Evolutionary conservation across 2,888 invertebrate species (phyloP).

Genomic region (Pinctada fucata): DNA sequence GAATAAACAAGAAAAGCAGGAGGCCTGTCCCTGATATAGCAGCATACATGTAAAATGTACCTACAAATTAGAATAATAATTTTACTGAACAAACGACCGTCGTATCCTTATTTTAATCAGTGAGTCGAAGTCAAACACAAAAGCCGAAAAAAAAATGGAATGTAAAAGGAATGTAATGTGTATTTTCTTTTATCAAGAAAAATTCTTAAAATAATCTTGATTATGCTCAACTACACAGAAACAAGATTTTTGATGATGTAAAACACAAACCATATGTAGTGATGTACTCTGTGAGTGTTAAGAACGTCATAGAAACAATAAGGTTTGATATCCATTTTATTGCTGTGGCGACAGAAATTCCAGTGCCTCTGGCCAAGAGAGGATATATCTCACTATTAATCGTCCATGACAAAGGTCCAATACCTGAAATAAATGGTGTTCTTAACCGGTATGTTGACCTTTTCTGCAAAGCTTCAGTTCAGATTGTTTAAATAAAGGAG

Average conservation of each 20-base stretch:
- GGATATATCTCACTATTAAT: background rate
- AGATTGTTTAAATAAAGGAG: too few species aligned
- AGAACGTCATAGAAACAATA: background rate
- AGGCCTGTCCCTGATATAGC: background rate
- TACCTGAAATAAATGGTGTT: background rate
- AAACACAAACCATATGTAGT: background rate
- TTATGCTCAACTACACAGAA: too few species aligned
- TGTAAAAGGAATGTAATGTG: too few species aligned
- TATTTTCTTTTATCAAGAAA: too few species aligned
- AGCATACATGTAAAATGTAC: constrained; percentile 1
- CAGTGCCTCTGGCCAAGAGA: background rate
- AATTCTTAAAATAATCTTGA: too few species aligned
- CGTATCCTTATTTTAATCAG: too few species aligned
- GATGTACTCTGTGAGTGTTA: background rate
- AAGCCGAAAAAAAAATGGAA: too few species aligned
- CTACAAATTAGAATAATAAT: background rate
- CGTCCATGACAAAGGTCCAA: background rate
- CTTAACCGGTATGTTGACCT: too few species aligned
- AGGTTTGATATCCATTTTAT: background rate
- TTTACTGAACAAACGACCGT: too few species aligned
- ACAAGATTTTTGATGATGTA: too few species aligned
- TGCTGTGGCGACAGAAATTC: background rate
- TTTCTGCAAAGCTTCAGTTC: too few species aligned
- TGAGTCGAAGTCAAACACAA: too few species aligned
- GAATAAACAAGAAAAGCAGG: background rate